These are phyloP conservation scores for Drosophila quinaria DNA, from an alignment of 2,888 invertebrate species.

Conservation along the genomic window DNA sequence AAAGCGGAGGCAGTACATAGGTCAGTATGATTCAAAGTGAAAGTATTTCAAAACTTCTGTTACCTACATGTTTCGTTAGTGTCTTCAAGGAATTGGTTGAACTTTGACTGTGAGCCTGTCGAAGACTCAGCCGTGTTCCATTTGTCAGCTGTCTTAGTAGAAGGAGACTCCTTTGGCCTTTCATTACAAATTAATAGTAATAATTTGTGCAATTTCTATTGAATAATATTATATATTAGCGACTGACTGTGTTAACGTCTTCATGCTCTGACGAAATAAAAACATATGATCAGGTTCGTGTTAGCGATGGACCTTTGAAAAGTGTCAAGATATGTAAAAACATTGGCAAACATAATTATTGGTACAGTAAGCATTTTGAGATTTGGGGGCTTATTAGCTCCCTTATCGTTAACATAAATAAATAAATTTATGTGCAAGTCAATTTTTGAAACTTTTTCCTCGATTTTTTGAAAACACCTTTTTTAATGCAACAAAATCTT, in stretches of 20 bases:
- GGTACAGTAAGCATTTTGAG: too few relatives aligned
- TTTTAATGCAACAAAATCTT: too few relatives aligned
- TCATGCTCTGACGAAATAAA: constrained; percentile 32
- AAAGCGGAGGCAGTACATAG: constrained; percentile 16
- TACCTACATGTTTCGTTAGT: constrained; percentile 61
- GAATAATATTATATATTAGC: constrained; percentile 23
- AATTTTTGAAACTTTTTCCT: too few relatives aligned
- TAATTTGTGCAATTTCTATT: constrained; percentile 10
- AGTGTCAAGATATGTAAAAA: not conserved
- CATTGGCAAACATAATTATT: too few relatives aligned
- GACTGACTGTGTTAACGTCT: not conserved
- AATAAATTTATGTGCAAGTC: too few relatives aligned
- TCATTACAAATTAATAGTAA: constrained; percentile 41
- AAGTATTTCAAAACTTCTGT: not conserved
- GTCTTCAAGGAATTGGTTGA: constrained; percentile 46
- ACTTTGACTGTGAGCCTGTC: constrained; percentile 26
- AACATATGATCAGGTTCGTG: constrained; percentile 27
- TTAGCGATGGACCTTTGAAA: constrained; percentile 1
- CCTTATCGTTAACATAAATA: too few relatives aligned
- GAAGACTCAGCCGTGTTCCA: constrained; percentile 17
- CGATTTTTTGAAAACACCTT: too few relatives aligned
- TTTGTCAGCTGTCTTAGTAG: constrained; percentile 35
- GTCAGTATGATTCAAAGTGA: constrained; percentile 10
- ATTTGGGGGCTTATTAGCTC: too few relatives aligned
- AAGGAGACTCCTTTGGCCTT: constrained; percentile 13